Percentiles rank a stretch among this genome's conserved stretches.
Evolutionary conservation across 2,888 invertebrate genomes (phyloP).

Genomic region (Boloria euphrosyne): DNA sequence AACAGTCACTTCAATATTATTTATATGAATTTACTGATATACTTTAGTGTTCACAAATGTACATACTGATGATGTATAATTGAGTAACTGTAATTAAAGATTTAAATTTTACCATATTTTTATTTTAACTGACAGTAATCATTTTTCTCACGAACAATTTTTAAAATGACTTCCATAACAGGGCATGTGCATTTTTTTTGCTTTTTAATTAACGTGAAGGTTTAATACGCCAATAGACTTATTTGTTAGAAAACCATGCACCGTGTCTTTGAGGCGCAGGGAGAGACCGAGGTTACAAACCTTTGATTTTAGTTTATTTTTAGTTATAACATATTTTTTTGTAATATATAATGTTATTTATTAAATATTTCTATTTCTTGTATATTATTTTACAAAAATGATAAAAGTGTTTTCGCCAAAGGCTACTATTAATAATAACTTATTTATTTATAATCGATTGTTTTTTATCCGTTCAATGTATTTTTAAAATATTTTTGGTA

Average conservation of each 20-base stretch:
- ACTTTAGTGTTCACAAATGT: neutral
- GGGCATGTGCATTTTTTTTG: slow-evolving; percentile 49
- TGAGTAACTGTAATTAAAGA: too few relatives aligned
- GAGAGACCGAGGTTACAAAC: slow-evolving; percentile 49
- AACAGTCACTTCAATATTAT: too few relatives aligned
- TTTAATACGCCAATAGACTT: slow-evolving; percentile 62
- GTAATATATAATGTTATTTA: neutral
- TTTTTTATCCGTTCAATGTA: too few relatives aligned
- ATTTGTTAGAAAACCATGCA: slow-evolving; percentile 63
- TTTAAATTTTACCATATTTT: too few relatives aligned
- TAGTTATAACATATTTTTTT: neutral
- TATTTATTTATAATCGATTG: too few relatives aligned
- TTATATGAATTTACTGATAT: neutral
- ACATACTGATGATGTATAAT: neutral
- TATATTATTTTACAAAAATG: too few relatives aligned
- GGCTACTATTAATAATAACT: too few relatives aligned
- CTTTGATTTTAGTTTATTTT: slow-evolving; percentile 31
- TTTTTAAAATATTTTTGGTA: too few relatives aligned
- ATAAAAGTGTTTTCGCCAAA: too few relatives aligned
- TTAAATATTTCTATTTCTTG: too few relatives aligned
- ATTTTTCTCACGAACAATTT: slow-evolving; percentile 25
- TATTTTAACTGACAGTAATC: too few relatives aligned
- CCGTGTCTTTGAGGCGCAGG: slow-evolving; percentile 54
- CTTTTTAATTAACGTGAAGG: slow-evolving; percentile 56
- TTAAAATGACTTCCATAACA: slow-evolving; percentile 22